Conservation (phyloP, 2,797 vertebrate genomes). For the Lates japonicus region DNA sequence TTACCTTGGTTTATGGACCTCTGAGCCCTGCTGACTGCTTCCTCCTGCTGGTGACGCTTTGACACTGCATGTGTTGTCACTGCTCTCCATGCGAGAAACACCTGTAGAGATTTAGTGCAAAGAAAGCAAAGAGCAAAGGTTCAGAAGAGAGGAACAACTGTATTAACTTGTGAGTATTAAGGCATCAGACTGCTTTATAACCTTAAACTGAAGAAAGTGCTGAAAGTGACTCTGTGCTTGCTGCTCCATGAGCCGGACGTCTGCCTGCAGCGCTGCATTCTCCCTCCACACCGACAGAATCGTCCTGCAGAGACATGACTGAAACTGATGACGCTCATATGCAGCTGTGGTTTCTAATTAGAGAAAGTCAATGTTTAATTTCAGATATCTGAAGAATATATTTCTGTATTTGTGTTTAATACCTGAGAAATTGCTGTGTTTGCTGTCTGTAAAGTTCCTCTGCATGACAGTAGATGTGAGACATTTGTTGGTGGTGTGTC, state of each 20-base stretch:
- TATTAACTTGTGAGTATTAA: neutral
- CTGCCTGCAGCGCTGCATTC: conserved; percentile 67
- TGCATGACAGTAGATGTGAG: conserved; percentile 71
- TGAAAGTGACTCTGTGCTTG: conserved; percentile 83
- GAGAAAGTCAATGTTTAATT: neutral
- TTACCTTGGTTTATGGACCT: conserved; percentile 83
- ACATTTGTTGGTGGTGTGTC: conserved; percentile 80
- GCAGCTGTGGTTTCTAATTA: neutral
- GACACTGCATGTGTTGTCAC: conserved; percentile 55
- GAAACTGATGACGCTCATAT: conserved; percentile 6
- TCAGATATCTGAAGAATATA: neutral
- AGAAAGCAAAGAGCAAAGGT: neutral
- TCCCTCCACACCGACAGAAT: conserved; percentile 85
- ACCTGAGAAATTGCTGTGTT: conserved; percentile 82
- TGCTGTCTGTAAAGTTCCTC: conserved; percentile 79
- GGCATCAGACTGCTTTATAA: conserved; percentile 56
- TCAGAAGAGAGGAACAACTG: neutral
- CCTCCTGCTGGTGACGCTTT: conserved; percentile 78
- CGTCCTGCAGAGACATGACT: conserved; percentile 72
- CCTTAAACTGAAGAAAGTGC: conserved; percentile 85
- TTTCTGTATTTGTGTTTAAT: conserved; percentile 33
- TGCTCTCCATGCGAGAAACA: conserved; percentile 86
- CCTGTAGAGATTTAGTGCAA: conserved; percentile 61
- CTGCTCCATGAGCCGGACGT: conserved; percentile 64
- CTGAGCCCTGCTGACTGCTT: conserved; percentile 77